Conservation (phyloP, 1,140 invertebrate genomes). For the Limonius californicus region DNA sequence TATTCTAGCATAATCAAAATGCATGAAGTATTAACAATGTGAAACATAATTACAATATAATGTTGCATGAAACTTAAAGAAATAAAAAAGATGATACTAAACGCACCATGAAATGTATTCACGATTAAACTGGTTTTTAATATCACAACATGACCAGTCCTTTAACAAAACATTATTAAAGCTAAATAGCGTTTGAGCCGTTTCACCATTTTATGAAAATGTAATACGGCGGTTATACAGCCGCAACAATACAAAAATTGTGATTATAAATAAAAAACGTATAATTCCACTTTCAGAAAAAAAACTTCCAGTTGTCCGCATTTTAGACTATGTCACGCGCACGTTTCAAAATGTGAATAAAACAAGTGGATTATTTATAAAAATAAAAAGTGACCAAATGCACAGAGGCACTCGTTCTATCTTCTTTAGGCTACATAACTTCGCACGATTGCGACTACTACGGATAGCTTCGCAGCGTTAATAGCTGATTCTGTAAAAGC, state of each 20-base stretch:
- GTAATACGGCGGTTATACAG: no score
- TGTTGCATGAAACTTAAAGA: slow-evolving; percentile 33
- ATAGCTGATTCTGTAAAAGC: no score
- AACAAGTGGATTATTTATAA: slow-evolving; percentile 19
- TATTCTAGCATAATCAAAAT: slow-evolving; percentile 31
- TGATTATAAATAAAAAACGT: no score
- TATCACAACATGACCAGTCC: slow-evolving; percentile 19
- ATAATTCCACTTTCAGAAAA: background rate
- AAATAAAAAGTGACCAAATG: slow-evolving; percentile 22
- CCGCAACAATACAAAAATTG: no score
- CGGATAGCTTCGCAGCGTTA: no score
- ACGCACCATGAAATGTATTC: slow-evolving; percentile 1
- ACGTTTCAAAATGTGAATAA: slow-evolving; percentile 19
- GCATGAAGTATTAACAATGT: slow-evolving; percentile 34
- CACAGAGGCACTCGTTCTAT: slow-evolving; percentile 10
- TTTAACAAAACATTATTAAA: slow-evolving; percentile 27
- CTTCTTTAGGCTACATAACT: background rate
- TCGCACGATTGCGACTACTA: background rate
- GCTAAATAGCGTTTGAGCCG: no score
- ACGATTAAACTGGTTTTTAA: slow-evolving; percentile 12
- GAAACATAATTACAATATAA: slow-evolving; percentile 33
- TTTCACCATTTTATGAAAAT: no score
- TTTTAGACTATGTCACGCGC: slow-evolving; percentile 21
- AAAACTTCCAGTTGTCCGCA: slow-evolving; percentile 10
- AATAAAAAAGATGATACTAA: slow-evolving; percentile 21